Base-by-base conservation (phyloP, 2,113 vertebrate species). In the Brienomyrus longianalis region DNA sequence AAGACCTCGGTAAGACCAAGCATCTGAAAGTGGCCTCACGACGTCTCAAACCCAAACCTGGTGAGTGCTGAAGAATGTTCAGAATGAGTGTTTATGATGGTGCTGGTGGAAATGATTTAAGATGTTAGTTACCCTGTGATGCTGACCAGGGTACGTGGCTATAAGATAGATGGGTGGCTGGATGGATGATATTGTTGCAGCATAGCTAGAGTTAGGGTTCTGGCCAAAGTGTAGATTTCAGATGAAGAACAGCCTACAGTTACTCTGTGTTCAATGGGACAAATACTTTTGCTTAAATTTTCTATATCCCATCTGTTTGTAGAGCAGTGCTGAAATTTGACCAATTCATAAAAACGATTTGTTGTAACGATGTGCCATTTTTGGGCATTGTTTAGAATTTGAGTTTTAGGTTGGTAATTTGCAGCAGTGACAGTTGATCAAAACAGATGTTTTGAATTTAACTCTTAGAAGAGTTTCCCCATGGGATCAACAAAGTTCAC, bases 1-100 rank as follows among this genome's bases (percentile, higher is more conserved):
- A 97, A 92, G 95, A 96, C 66, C 93, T 97, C 91, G 98, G 98
- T 89, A 95, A 93, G 92, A 97, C 95, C 89, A 98, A 98, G 90
- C 98, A 98, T 93, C 93, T 99, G 92, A 97, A 97, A 94, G 97
- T 97, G 91, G 95, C 97, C 19, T 88, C 89, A 31, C 92, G 93
- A 77, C 91, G 92, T 84, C 93, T 94, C 84, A 92, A 88, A 89
- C 90, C 90, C 87, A 74, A 8, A 47, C 66, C 21, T 86, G 94
- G 95, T 96, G 90, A 93, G 94, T 92, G 52, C 15, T 31, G 83
- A 31, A 27, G 47, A 50, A 27, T 86, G 35, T 35, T 83, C 15
- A 39, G 31, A 13, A 21, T 21, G 35, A 47, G 17, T 84, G 39
- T 45, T 47, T 21, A n/a, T 77, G 35, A 80, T 43, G 35, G 15